phyloP scores from a whole-genome alignment of 2,797 vertebrate species.

The Cephalopachus bancanus region DNA sequence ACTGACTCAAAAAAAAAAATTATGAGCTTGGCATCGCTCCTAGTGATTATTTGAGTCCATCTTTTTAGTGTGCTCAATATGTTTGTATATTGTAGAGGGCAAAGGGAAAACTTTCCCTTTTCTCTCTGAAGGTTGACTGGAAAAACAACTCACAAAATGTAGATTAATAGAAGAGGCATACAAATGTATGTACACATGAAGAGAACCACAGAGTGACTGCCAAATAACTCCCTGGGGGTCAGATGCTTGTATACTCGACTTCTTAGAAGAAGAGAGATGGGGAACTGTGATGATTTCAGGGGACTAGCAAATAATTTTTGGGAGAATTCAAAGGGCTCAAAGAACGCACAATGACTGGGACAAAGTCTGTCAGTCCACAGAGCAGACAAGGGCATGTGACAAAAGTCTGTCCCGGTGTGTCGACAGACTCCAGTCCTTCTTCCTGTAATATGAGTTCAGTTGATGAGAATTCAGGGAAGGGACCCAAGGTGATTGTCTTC shows the following conservation, averaged over 20 bases:
- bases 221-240: neutral
- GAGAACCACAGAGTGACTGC: neutral
- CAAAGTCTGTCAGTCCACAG: neutral
- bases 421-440: neutral
- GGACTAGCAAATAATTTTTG: neutral
- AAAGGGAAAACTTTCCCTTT: neutral
- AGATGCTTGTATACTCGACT: neutral
- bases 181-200: neutral
- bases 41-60: neutral
- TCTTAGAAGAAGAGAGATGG: neutral
- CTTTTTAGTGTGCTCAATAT: neutral
- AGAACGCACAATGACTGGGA: neutral
- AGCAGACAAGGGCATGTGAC: neutral
- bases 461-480: neutral
- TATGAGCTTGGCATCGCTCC: neutral
- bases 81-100: neutral
- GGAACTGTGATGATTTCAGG: neutral
- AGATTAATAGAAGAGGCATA: neutral
- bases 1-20: neutral
- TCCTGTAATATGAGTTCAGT: neutral
- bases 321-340: neutral
- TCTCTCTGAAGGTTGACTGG: neutral
- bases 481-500: neutral
- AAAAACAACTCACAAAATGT: neutral
- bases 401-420: neutral